Evolutionary conservation across 2,888 invertebrate species (phyloP).

Genomic region (Cephonodes hylas): DNA sequence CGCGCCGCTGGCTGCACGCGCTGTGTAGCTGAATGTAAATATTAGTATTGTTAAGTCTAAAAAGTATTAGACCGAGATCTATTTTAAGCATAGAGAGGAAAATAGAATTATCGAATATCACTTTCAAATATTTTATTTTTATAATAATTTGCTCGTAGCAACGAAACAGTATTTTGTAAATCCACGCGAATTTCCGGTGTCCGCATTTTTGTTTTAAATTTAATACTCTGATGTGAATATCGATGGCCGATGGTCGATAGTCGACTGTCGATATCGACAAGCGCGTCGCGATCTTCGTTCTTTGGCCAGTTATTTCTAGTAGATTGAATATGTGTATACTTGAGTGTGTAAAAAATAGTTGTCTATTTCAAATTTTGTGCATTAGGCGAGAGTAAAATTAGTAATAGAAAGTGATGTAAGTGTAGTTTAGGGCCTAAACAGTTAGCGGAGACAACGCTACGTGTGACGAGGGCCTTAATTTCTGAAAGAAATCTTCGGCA

Average conservation of each 20-base stretch:
- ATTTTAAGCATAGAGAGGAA: slow-evolving; percentile 59
- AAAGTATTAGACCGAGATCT: slow-evolving; percentile 67
- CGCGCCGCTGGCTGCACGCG: slow-evolving; percentile 55
- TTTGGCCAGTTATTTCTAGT: slow-evolving; percentile 62
- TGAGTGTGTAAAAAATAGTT: slow-evolving; percentile 57
- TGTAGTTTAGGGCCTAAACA: slow-evolving; percentile 56
- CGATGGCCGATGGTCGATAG: not conserved
- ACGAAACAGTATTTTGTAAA: slow-evolving; percentile 69
- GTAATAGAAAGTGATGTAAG: slow-evolving; percentile 34
- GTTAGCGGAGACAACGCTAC: slow-evolving; percentile 17
- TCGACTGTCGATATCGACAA: slow-evolving; percentile 2
- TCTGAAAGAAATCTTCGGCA: slow-evolving; percentile 33
- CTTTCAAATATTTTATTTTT: slow-evolving; percentile 67
- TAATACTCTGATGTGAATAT: slow-evolving; percentile 14
- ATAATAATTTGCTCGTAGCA: slow-evolving; percentile 69
- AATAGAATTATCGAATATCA: slow-evolving; percentile 48
- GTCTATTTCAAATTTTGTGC: slow-evolving; percentile 52
- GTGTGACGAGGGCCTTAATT: slow-evolving; percentile 29
- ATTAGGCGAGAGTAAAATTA: slow-evolving; percentile 46
- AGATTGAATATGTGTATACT: slow-evolving; percentile 53
- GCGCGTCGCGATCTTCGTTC: slow-evolving; percentile 30
- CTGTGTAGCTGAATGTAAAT: slow-evolving; percentile 64
- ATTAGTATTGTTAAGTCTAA: slow-evolving; percentile 53
- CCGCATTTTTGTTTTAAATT: slow-evolving; percentile 14
- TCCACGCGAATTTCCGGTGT: slow-evolving; percentile 9